Base-by-base conservation (phyloP, 2,797 vertebrate genomes). In the Poeciliopsis turneri region DNA sequence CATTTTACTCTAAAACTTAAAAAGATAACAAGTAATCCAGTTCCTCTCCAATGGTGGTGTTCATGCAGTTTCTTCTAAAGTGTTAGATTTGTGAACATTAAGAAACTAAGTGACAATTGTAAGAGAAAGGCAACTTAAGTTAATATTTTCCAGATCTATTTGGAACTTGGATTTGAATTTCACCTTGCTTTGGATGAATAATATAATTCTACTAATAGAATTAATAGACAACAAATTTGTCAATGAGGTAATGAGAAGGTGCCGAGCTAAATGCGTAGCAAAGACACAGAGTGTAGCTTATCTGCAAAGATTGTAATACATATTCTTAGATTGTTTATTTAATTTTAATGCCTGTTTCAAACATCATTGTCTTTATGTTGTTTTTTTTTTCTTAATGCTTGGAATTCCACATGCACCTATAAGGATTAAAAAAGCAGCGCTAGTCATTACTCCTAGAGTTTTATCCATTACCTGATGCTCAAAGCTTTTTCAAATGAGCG, bases 401-500 rank as follows among this genome's bases (percentile, higher is more conserved):
- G 23, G 12, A 23, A 41, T 39, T 13, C 12, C 39, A 15, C 2
- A n/a, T 15, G 1, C 30, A 59, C 2, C 75, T 11, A 55, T 61
- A 59, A 74, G 1, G 25, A 13, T 70, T 57, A 47, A 64, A 82
- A 79, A 79, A 74, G 61, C 39, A 53, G n/a, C 16, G 30, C 28
- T 70, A 46, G 28, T 16, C 3, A 20, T 53, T 72, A 33, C 71
- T 64, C 74, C 10, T 47, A n/a, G 43, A 2, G 18, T 36, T 78
- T 78, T 66, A 57, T 9, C 72, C 41, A 76, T 61, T 57, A 81
- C 33, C 25, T 33, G n/a, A 68, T 11, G n/a, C 6, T 78, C 39
- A 76, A 57, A 73, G 30, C 81, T 73, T 72, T 84, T 82, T 84
- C 43, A 82, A 82, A 76, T 74, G 41, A 82, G 68, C 72, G 74